A percentile compares a stretch with the other conserved stretches of the same genome.
Evolutionary conservation across 2,888 invertebrate genomes (phyloP).

Genomic region (Saturnia japonica): DNA sequence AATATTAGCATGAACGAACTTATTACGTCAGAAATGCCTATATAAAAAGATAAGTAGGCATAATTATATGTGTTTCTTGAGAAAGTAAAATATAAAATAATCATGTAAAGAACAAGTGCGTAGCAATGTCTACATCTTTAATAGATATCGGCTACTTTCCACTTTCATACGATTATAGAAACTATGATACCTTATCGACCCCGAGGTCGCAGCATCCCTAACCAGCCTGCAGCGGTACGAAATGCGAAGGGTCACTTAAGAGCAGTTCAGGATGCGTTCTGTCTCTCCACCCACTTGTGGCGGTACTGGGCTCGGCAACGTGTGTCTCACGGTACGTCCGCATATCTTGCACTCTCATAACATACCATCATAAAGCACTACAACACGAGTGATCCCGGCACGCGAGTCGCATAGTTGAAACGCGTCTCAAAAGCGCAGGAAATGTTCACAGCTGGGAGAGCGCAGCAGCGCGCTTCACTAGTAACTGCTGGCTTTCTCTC

Average conservation of each 20-base stretch:
- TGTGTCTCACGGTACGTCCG: conserved; percentile 76
- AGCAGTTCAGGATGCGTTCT: conserved; percentile 66
- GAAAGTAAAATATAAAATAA: background rate
- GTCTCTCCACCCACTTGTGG: conserved; percentile 78
- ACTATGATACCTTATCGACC: conserved; percentile 66
- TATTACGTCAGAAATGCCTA: background rate
- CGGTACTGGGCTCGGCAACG: conserved; percentile 57
- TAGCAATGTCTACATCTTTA: background rate
- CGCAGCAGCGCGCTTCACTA: conserved; percentile 63
- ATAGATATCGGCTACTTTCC: background rate
- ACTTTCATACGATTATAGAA: conserved; percentile 35
- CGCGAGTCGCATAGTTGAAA: conserved; percentile 67
- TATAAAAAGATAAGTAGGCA: background rate
- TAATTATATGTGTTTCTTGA: background rate
- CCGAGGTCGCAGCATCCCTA: conserved; percentile 66
- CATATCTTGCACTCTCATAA: conserved; percentile 76
- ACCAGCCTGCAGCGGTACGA: conserved; percentile 55
- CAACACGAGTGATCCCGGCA: conserved; percentile 72
- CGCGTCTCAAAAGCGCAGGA: conserved; percentile 38
- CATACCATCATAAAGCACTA: conserved; percentile 80
- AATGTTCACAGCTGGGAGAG: conserved; percentile 41
- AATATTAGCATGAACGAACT: background rate
- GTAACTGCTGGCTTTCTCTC: conserved; percentile 54
- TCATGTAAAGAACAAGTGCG: background rate
- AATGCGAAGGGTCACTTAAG: conserved; percentile 74